Evolutionary conservation across 2,797 vertebrate genomes (phyloP).

Genomic region (Sorex maritimensis): DNA sequence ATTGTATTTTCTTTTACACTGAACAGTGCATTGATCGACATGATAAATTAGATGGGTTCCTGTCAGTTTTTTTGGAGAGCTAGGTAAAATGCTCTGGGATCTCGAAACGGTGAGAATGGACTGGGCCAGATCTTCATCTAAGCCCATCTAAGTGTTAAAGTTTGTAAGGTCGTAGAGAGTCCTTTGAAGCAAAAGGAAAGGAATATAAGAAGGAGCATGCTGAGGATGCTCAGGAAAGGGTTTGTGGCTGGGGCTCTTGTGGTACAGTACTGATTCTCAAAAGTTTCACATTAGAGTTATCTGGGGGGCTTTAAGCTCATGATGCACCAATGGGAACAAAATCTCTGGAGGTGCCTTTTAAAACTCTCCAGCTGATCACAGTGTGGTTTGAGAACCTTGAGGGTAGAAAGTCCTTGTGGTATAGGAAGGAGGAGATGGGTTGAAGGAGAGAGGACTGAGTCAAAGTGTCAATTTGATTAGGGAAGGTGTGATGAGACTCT

Average conservation of each 20-base stretch:
- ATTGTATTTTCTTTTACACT: constrained; percentile 42
- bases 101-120: constrained; percentile 4
- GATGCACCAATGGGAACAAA: constrained; percentile 18
- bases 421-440: background rate
- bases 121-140: background rate
- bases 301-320: background rate
- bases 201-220: background rate
- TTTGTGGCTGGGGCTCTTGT: background rate
- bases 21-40: background rate
- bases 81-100: background rate
- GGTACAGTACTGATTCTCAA: background rate
- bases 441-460: background rate
- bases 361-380: constrained; percentile 34
- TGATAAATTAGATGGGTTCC: background rate
- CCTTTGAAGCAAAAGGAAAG: constrained; percentile 12
- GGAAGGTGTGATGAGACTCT: background rate
- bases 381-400: background rate
- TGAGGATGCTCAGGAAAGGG: background rate
- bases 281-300: background rate
- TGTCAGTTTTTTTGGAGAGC: background rate
- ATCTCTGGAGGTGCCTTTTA: background rate
- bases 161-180: background rate
- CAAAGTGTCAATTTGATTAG: background rate
- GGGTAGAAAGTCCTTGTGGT: background rate
- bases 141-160: background rate